Conservation (phyloP, 2,113 vertebrate genomes). For the Chinchilla lanigera region DNA sequence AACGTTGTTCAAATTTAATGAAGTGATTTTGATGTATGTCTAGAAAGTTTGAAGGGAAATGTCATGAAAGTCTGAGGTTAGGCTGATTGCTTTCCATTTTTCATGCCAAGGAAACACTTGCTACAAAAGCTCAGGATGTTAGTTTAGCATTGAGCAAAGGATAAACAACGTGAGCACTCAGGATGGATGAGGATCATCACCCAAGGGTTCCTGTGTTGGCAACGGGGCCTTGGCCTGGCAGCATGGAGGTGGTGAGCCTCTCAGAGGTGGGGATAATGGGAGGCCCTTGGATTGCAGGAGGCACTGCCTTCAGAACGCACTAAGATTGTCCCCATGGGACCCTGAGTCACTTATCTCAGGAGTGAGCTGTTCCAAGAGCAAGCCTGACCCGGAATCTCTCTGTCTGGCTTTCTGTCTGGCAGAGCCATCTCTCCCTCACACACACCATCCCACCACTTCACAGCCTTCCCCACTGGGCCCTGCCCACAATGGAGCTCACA, state of each 20-base stretch:
- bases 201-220: not conserved
- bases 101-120: not conserved
- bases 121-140: not conserved
- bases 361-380: not conserved
- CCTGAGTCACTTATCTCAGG: not conserved
- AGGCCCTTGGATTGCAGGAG: not conserved
- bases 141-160: not conserved
- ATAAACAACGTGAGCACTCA: fast-evolving
- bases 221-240: not conserved
- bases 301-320: not conserved
- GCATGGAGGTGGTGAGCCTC: not conserved
- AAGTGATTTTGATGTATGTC: not conserved
- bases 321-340: not conserved
- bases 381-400: not conserved
- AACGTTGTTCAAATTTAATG: not conserved
- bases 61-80: not conserved
- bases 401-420: not conserved
- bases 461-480: not conserved
- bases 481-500: not conserved
- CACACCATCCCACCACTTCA: too few species aligned
- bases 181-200: too few species aligned
- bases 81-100: not conserved
- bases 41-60: conserved; percentile 1
- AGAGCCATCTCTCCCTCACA: not conserved
- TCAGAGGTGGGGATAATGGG: not conserved